Evolutionary conservation across 1,140 invertebrate species (phyloP).

Genomic region (Archivesica marissinica): DNA sequence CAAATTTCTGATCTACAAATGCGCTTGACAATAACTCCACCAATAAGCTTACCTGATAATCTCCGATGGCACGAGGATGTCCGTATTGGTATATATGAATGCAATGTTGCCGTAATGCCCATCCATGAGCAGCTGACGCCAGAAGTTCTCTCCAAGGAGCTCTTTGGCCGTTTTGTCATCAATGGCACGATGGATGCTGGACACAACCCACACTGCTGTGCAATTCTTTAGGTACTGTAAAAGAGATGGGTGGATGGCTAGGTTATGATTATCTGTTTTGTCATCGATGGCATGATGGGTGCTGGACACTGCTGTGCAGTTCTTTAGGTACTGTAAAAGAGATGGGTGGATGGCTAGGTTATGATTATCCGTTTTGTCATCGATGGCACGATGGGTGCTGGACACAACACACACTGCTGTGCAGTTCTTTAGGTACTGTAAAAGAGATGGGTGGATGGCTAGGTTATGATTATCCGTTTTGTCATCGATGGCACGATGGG

Average conservation of each 20-base stretch:
- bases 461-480: too few relatives aligned
- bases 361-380: slow-evolving; percentile 39
- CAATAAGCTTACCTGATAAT: slow-evolving; percentile 73
- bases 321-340: slow-evolving; percentile 71
- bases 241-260: too few relatives aligned
- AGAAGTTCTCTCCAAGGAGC: slow-evolving; percentile 69
- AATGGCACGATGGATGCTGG: slow-evolving; percentile 70
- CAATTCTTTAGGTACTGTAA: slow-evolving; percentile 71
- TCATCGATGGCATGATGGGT: too few relatives aligned
- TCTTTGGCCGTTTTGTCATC: slow-evolving; percentile 71
- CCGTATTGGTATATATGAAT: slow-evolving; percentile 73
- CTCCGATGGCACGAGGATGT: slow-evolving; percentile 66
- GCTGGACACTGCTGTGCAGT: slow-evolving; percentile 72
- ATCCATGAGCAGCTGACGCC: slow-evolving; percentile 74
- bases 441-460: not conserved
- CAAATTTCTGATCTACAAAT: too few relatives aligned
- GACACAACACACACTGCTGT: slow-evolving; percentile 72
- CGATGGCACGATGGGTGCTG: slow-evolving; percentile 71
- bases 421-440: slow-evolving; percentile 74
- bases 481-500: too few relatives aligned
- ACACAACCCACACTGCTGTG: slow-evolving; percentile 69
- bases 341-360: too few relatives aligned
- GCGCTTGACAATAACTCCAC: too few relatives aligned
- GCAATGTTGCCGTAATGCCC: slow-evolving; percentile 72
- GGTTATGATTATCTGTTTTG: too few relatives aligned